These are phyloP conservation scores for Diarsia rubi DNA, from an alignment of 2,888 invertebrate genomes.

Conservation along the genomic window DNA sequence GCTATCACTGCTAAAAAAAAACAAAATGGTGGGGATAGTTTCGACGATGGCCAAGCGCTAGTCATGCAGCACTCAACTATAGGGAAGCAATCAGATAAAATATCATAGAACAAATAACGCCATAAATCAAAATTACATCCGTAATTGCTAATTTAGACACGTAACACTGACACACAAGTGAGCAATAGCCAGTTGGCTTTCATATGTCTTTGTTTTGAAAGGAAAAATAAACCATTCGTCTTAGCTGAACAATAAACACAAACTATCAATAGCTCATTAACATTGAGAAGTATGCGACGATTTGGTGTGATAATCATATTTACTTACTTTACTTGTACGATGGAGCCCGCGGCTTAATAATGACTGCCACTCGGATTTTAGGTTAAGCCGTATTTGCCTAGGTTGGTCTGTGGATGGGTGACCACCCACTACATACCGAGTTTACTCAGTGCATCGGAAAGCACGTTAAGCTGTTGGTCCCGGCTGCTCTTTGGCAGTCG, in stretches of 20 bases:
- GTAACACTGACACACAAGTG: background rate
- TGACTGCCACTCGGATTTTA: no score
- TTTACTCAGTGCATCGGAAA: no score
- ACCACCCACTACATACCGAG: no score
- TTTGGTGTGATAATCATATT: background rate
- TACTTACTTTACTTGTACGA: no score
- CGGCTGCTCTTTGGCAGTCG: no score
- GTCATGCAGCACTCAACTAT: no score
- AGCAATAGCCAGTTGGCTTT: background rate
- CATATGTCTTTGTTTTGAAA: background rate
- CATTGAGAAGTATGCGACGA: background rate
- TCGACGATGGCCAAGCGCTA: background rate
- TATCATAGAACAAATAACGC: background rate
- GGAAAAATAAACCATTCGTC: background rate
- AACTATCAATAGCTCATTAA: slow-evolving; percentile 10
- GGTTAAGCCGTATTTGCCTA: no score
- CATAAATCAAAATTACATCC: background rate
- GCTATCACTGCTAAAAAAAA: background rate
- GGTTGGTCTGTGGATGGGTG: no score
- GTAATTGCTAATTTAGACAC: background rate
- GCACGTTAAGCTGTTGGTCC: no score
- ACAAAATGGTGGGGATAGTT: background rate
- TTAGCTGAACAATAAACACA: slow-evolving; percentile 13
- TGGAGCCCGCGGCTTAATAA: no score
- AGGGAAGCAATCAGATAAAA: background rate